phyloP scores from a whole-genome alignment of 1,140 invertebrate genomes.

The Mesaphorura yosii region DNA sequence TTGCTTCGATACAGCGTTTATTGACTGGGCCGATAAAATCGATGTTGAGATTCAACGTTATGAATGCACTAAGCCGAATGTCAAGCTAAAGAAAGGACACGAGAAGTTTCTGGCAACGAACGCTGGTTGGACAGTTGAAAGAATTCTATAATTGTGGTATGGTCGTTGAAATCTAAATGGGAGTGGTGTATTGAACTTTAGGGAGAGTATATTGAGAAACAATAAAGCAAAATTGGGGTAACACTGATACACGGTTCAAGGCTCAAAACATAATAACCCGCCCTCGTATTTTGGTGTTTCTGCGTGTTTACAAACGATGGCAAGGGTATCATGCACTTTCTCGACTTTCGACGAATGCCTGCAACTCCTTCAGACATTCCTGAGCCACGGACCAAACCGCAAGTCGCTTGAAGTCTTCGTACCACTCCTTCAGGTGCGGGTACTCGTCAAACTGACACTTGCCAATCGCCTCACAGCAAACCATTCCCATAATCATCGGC shows the following conservation, averaged over 20 bases:
- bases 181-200: neutral
- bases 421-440: slow-evolving; percentile 32
- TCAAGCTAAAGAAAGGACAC: no score
- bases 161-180: neutral
- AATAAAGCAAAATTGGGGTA: neutral
- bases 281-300: no score
- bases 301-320: no score
- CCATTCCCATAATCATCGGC: slow-evolving; percentile 51
- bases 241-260: neutral
- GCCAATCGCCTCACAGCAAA: slow-evolving; percentile 56
- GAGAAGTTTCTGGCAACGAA: no score
- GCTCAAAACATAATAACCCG: neutral
- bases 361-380: slow-evolving; percentile 21
- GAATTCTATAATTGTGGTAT: neutral
- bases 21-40: no score
- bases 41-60: no score
- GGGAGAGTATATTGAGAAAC: neutral
- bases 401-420: slow-evolving; percentile 17
- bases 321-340: neutral
- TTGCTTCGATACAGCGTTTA: no score
- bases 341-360: slow-evolving; percentile 24
- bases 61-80: no score
- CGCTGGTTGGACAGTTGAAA: slow-evolving; percentile 2
- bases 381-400: slow-evolving; percentile 24
- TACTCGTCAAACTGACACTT: slow-evolving; percentile 47